Evolutionary conservation across 1,140 invertebrate species (phyloP).

Genomic region (Zaprionus vittiger): DNA sequence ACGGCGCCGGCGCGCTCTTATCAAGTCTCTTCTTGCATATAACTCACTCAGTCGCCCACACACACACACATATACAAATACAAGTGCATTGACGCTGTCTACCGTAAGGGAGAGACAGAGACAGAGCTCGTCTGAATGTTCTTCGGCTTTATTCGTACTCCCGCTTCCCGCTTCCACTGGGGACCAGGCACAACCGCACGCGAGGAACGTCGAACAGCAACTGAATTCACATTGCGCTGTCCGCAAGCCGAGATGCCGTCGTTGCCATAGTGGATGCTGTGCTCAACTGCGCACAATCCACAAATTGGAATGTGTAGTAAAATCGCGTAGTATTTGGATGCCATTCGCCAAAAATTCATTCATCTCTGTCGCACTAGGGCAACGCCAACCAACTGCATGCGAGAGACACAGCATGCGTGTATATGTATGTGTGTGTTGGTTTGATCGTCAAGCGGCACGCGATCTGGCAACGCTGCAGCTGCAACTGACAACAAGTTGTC

Average conservation of each 20-base stretch:
- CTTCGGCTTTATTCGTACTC: slow-evolving; percentile 10
- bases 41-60: slow-evolving; percentile 37
- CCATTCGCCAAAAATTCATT: slow-evolving; percentile 64
- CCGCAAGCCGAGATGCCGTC: slow-evolving; percentile 56
- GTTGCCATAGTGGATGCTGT: slow-evolving; percentile 73
- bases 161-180: slow-evolving; percentile 22
- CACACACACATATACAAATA: slow-evolving; percentile 18
- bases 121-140: slow-evolving; percentile 7
- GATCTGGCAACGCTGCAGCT: slow-evolving; percentile 30
- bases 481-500: slow-evolving; percentile 3
- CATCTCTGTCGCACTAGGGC: slow-evolving; percentile 35
- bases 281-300: slow-evolving; percentile 57
- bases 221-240: slow-evolving; percentile 77
- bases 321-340: slow-evolving; percentile 72
- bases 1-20: slow-evolving; percentile 60
- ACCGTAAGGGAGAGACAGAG: background rate
- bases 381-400: background rate
- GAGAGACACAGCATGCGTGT: too few relatives aligned
- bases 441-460: background rate
- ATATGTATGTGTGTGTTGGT: background rate
- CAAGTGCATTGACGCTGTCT: slow-evolving; percentile 31
- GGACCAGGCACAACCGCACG: slow-evolving; percentile 75
- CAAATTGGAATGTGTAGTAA: slow-evolving; percentile 57
- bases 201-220: slow-evolving; percentile 82
- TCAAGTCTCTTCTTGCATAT: slow-evolving; percentile 22